Base-by-base conservation (phyloP, 2,888 invertebrate genomes). In the Mythimna vitellina region DNA sequence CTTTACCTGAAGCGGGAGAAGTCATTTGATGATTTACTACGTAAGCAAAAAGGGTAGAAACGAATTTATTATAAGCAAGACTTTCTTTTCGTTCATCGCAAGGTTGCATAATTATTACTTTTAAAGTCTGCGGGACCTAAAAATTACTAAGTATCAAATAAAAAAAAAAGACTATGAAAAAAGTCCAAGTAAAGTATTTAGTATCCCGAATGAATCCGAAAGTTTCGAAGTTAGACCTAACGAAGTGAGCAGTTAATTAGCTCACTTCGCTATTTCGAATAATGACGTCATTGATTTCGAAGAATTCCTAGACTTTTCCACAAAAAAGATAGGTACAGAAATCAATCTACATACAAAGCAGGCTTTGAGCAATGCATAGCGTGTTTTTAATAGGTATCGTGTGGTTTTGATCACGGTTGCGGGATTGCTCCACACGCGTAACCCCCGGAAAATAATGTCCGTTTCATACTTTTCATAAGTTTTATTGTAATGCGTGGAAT, bases 211-310 rank as follows among this genome's bases (percentile, higher is more conserved):
- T 25, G 7, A 56, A 29, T 29, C 38, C 54, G 14, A 80, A 75
- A 65, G n/a, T 38, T 51, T 6, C 49, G 29, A 69, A 69, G 54
- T 22, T 29, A 56, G 51, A 65, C 38, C 56, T 80, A 80, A 76
- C 56, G 70, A 78, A 46, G 65, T 60, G 54, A 63, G 49, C 29
- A 51, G 54, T 62, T 63, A 64, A 76, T 66, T 66, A 69, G 46
- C 53, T 65, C 32, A 49, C n/a, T 32, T 51, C 12, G 25, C n/a
- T 29, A 22, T 7, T 10, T 10, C 17, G 2, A 51, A 63, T 63
- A 63, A 35, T 56, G 62, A 70, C 58, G 46, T 75, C 54, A 75
- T 20, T 60, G 35, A 14, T 22, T 20, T 35, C 35, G 3, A 62
- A 70, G 49, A 56, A 42, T 22, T 63, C 54, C 62, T 69, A 68